Conservation (phyloP, 1,140 invertebrate species). For the Drosophila takahashii region DNA sequence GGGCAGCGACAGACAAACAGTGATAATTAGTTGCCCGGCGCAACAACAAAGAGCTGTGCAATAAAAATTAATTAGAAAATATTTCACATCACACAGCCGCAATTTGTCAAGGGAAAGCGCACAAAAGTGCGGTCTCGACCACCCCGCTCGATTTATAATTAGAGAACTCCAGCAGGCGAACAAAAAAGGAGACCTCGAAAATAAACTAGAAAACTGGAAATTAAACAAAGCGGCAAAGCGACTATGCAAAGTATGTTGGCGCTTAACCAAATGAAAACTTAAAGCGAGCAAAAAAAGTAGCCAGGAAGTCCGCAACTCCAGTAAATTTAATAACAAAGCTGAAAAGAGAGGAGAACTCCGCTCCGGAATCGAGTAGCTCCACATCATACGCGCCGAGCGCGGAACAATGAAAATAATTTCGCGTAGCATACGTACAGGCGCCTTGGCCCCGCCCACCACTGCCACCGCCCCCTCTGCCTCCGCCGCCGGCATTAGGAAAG, state of each 20-base stretch:
- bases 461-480: neutral
- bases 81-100: constrained; percentile 51
- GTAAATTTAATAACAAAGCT: constrained; percentile 35
- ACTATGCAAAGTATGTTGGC: constrained; percentile 61
- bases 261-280: constrained; percentile 54
- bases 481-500: constrained; percentile 15
- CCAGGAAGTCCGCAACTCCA: constrained; percentile 22
- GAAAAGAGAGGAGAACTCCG: constrained; percentile 6
- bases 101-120: constrained; percentile 43
- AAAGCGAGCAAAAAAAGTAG: constrained; percentile 29
- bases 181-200: constrained; percentile 16
- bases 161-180: constrained; percentile 23
- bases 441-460: constrained; percentile 10
- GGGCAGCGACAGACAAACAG: constrained; percentile 4
- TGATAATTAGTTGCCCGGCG: constrained; percentile 31
- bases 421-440: constrained; percentile 67
- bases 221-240: constrained; percentile 56
- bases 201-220: constrained; percentile 54
- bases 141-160: constrained; percentile 61
- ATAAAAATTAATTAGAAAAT: constrained; percentile 74
- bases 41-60: constrained; percentile 29
- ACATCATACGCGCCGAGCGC: constrained; percentile 25
- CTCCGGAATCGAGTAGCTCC: constrained; percentile 28
- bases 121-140: constrained; percentile 46
- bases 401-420: constrained; percentile 80